Evolutionary conservation across 2,797 vertebrate genomes (phyloP).

Genomic region (Hyperoplus lanceolatus): DNA sequence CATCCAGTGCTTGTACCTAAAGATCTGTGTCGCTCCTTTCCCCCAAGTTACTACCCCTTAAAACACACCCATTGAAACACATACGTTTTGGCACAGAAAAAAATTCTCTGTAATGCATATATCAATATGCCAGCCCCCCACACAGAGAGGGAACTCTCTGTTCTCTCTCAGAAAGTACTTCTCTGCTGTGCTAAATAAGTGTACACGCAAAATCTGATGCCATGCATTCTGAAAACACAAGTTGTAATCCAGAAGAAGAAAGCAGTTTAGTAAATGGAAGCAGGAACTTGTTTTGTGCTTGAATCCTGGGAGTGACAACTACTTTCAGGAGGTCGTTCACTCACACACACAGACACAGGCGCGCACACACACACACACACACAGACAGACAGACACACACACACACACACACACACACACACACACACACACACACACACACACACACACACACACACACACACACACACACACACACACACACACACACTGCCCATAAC

Average conservation of each 20-base stretch:
- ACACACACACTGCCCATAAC: conserved; percentile 23
- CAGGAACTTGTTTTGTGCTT: conserved; percentile 54
- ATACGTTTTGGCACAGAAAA: conserved; percentile 25
- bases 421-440: conserved; percentile 2
- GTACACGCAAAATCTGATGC: conserved; percentile 35
- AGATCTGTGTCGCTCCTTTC: conserved; percentile 3
- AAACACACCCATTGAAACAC: conserved; percentile 7
- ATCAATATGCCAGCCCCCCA: conserved; percentile 9
- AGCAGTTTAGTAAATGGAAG: conserved; percentile 33
- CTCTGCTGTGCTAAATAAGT: conserved; percentile 26
- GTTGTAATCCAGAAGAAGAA: conserved; percentile 41
- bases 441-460: conserved; percentile 23
- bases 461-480: conserved; percentile 19
- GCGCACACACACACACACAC: conserved; percentile 19
- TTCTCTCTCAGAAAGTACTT: conserved; percentile 26
- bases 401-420: conserved; percentile 27
- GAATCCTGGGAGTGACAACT: conserved; percentile 28
- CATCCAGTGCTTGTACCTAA: conserved; percentile 33
- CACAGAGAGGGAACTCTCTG: conserved; percentile 24
- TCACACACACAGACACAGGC: conserved; percentile 17
- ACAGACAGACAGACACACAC: conserved; percentile 15
- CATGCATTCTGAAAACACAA: conserved; percentile 62
- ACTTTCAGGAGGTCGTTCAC: conserved; percentile 10
- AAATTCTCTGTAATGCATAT: conserved; percentile 10
- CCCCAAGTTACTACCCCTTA: conserved; percentile 11